Conservation (phyloP, 2,888 invertebrate genomes). For the Furcula furcula region DNA sequence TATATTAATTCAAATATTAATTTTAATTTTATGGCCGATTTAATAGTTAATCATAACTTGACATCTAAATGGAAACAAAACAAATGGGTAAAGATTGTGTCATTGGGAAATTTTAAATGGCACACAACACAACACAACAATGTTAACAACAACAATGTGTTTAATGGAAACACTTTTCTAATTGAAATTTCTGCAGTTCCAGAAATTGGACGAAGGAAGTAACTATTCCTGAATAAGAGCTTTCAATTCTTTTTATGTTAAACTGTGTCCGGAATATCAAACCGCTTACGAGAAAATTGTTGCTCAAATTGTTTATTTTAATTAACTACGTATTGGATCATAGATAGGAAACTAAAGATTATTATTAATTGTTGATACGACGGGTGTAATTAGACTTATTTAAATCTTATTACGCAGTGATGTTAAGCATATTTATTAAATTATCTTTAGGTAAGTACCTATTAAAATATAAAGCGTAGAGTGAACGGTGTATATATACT, state of each 20-base stretch:
- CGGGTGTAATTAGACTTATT: conserved; percentile 23
- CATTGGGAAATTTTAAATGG: too few species aligned
- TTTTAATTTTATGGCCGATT: too few species aligned
- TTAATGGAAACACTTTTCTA: too few species aligned
- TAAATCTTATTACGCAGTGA: conserved; percentile 11
- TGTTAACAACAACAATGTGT: too few species aligned
- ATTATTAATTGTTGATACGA: conserved; percentile 26
- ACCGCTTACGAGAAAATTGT: background rate
- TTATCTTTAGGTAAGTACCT: conserved; percentile 30
- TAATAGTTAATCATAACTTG: too few species aligned
- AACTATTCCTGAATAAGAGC: too few species aligned
- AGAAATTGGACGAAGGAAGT: too few species aligned
- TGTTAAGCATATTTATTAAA: conserved; percentile 15
- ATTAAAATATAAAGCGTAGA: conserved; percentile 26
- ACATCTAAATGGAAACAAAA: too few species aligned
- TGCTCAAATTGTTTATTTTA: conserved; percentile 19
- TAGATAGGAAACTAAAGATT: conserved; percentile 15
- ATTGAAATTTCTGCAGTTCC: too few species aligned
- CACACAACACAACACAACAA: too few species aligned
- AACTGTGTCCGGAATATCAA: background rate
- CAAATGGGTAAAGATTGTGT: too few species aligned
- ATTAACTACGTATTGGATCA: background rate
- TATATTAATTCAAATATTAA: too few species aligned
- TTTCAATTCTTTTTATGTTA: background rate
- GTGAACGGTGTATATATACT: conserved; percentile 21